phyloP scores from a whole-genome alignment of 2,797 vertebrate species.

The Amblyraja radiata region DNA sequence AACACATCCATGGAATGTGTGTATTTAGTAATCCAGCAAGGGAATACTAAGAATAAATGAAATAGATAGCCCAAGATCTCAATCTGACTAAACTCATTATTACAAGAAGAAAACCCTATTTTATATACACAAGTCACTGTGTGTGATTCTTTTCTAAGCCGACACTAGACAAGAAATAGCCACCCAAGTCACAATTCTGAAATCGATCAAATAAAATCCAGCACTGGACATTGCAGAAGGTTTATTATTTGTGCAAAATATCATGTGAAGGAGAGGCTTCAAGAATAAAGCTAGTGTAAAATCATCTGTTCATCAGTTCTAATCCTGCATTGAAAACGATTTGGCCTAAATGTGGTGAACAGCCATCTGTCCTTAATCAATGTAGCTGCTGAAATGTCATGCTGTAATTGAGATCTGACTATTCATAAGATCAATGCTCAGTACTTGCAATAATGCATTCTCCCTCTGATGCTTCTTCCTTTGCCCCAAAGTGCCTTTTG shows the following conservation, averaged over 20 bases:
- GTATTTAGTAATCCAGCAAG: neutral
- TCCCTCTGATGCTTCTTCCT: neutral
- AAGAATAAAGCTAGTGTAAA: neutral
- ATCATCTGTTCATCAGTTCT: neutral
- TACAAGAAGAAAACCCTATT: neutral
- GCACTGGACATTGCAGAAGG: neutral
- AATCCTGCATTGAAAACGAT: neutral
- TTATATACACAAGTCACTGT: neutral
- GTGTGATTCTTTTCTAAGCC: neutral
- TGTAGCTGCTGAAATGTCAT: neutral
- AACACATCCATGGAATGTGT: neutral
- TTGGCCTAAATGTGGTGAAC: slow-evolving; percentile 26
- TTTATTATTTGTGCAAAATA: neutral
- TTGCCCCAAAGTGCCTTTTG: neutral
- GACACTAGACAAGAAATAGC: neutral
- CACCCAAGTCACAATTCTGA: neutral
- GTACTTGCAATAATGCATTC: neutral
- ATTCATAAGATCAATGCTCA: slow-evolving; percentile 13
- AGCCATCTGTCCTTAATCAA: slow-evolving; percentile 4
- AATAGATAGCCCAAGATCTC: neutral
- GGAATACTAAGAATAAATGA: neutral
- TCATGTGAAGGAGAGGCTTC: neutral
- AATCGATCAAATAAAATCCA: neutral
- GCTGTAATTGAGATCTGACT: slow-evolving; percentile 10
- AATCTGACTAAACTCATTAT: neutral